Percentiles rank a stretch among this genome's conserved stretches.
Evolutionary conservation across 2,888 invertebrate genomes (phyloP).

Genomic region (Phasia obesa): DNA sequence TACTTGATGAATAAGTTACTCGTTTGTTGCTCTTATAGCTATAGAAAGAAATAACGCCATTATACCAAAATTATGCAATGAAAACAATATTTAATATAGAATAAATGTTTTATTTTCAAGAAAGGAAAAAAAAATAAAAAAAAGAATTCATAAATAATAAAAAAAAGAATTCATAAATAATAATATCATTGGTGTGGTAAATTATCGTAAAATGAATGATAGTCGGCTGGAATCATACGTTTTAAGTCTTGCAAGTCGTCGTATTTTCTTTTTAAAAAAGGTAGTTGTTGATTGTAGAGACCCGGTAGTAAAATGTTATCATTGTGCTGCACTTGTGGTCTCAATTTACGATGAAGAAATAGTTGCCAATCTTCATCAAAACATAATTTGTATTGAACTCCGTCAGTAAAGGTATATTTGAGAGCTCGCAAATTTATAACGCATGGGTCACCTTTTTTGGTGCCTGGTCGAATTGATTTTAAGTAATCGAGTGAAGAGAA

Average conservation of each 20-base stretch:
- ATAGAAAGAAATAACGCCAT: too few relatives aligned
- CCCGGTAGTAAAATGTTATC: constrained; percentile 54
- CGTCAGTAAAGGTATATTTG: constrained; percentile 49
- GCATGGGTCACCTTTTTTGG: constrained; percentile 49
- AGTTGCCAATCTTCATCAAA: too few relatives aligned
- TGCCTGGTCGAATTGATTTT: constrained; percentile 55
- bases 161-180: constrained; percentile 20
- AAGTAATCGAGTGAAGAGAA: constrained; percentile 56
- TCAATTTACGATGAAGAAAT: too few relatives aligned
- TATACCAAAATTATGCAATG: constrained; percentile 24
- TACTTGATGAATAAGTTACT: too few relatives aligned
- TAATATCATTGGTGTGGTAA: constrained; percentile 31
- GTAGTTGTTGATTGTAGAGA: too few relatives aligned
- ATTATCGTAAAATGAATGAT: constrained; percentile 28
- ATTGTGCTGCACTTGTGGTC: too few relatives aligned
- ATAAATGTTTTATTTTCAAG: constrained; percentile 11
- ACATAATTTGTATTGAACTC: too few relatives aligned
- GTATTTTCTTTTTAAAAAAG: constrained; percentile 62
- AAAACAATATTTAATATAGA: too few relatives aligned
- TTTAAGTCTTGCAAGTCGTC: constrained; percentile 60
- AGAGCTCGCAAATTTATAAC: constrained; percentile 38
- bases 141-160: too few relatives aligned
- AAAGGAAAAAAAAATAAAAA: neutral
- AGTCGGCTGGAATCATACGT: constrained; percentile 44
- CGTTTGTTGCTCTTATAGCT: neutral